Evolutionary conservation across 2,797 vertebrate species (phyloP), one percentile per base, ranked within the genome.

Genomic region (Gadopsis marmoratus): DNA sequence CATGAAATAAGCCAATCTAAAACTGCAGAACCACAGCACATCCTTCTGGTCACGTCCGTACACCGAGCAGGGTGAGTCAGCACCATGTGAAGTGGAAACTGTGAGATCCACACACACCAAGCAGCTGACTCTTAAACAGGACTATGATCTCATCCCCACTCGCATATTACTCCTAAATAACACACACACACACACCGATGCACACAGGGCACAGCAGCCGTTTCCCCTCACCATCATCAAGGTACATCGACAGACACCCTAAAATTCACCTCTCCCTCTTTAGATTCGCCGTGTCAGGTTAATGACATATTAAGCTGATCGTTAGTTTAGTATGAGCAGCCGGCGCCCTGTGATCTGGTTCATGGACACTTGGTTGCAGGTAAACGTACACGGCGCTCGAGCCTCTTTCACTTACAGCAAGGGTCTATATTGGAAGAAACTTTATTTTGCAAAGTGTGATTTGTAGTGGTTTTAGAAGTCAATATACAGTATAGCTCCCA

Each of bases 51-150:
- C 62, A 29, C 37, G 16, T 58, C 41, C 41, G 0, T 13, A 55
- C 61, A 53, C 17, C 31, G 73, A 78, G 55, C 70, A 74, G 48
- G 19, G 45, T 86, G 85, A 88, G 19, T 88, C 85, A 88, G 74
- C 76, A 76, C n/a, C 66, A 66, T 74, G 51, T 65, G 79, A 75
- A 48, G 56, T 76, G 83, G 85, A 85, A 86, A 81, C 59, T 37
- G 66, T 74, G 78, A 74, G 50, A 45, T 17, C 26, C 33, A 75
- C 56, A 29, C 60, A 72, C 72, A 72, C 33, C 2, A 11, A 83
- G 31, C 86, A 89, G 78, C 82, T 86, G 84, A 85, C 59, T 79
- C 69, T 80, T 54, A 76, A 84, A 85, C 33, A 39, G 2, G 62
- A 23, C 64, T 23, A 72, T 91, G 86, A 90, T 62, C 78, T 89